phyloP scores from a whole-genome alignment of 2,797 vertebrate genomes.

The Gastrophryne carolinensis region DNA sequence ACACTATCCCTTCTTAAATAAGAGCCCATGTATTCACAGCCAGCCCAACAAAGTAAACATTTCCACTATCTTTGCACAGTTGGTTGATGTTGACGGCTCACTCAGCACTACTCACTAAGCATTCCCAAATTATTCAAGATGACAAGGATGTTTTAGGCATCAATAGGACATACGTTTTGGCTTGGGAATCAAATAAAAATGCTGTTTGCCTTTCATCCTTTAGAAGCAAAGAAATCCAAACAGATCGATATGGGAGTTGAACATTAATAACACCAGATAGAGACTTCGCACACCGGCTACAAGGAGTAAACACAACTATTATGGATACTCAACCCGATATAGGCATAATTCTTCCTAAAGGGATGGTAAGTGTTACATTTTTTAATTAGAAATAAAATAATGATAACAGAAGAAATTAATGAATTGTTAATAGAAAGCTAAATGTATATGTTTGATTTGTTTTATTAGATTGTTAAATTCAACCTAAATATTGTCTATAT shows the following conservation, averaged over 20 bases:
- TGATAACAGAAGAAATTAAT: background rate
- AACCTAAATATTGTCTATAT: no score
- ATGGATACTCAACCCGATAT: background rate
- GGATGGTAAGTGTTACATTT: background rate
- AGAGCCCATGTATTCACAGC: no score
- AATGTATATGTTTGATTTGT: no score
- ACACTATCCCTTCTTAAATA: no score
- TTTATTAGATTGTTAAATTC: no score
- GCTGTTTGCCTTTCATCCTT: slow-evolving; percentile 1
- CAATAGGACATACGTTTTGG: background rate
- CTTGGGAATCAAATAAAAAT: slow-evolving; percentile 2
- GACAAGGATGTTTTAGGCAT: no score
- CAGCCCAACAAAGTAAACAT: no score
- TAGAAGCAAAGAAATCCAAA: slow-evolving; percentile 18
- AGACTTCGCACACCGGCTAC: background rate
- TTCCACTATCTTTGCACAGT: no score
- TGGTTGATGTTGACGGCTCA: no score
- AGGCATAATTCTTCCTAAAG: background rate
- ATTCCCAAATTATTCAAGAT: no score
- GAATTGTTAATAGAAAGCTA: no score
- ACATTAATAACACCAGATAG: slow-evolving; percentile 12
- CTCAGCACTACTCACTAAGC: no score
- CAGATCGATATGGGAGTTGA: slow-evolving; percentile 11
- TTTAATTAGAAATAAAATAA: background rate
- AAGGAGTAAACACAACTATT: background rate